Evolutionary conservation across 2,888 invertebrate genomes (phyloP), one percentile per base, ranked within the genome.

Genomic region (Ischnura elegans): DNA sequence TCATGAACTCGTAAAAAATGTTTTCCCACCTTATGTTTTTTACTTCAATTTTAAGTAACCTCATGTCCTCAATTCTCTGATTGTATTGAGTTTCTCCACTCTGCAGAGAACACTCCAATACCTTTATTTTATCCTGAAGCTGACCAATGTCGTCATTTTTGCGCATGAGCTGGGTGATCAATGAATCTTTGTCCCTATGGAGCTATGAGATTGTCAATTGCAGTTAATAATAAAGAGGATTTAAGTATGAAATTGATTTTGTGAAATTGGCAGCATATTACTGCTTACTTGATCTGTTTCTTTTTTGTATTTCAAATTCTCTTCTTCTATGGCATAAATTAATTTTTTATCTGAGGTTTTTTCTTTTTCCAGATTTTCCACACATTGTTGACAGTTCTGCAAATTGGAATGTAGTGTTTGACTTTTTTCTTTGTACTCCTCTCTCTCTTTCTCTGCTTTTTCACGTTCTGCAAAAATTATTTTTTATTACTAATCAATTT

Each of bases 91-190:
- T 96, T 95, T 98, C 98, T 4, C 98, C 98, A 95, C 98, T 97
- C 95, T 97, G 97, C 93, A 99, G 95, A 0, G 98, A 98, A n/a
- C 97, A 97, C 95, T 98, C 97, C 94, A 98, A 96, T 94, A 98
- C 98, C 94, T 97, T 96, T 93, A 98, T 97, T 96, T 98, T 98
- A 96, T 98, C 98, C 94, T 98, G 98, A 46, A 98, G 96, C 93
- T 98, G 96, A 0, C 97, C 97, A 94, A 98, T 96, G 96, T 99
- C 98, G 95, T 98, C 98, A 95, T 98, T 98, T 94, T 98, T 96
- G 36, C 98, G 96, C 93, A 98, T 98, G 94, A 99, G 96, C 95
- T 99, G 98, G 0, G 98, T 97, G 0, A 98, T 98, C 4, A 99
- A 97, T 94, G 98, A 97, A 95, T 98, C 98, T 36, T 98, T 96